Percentiles rank a stretch among this genome's conserved stretches.
phyloP scores from a whole-genome alignment of 64 coral and sea anemone species.

The Montipora efflorescens region DNA sequence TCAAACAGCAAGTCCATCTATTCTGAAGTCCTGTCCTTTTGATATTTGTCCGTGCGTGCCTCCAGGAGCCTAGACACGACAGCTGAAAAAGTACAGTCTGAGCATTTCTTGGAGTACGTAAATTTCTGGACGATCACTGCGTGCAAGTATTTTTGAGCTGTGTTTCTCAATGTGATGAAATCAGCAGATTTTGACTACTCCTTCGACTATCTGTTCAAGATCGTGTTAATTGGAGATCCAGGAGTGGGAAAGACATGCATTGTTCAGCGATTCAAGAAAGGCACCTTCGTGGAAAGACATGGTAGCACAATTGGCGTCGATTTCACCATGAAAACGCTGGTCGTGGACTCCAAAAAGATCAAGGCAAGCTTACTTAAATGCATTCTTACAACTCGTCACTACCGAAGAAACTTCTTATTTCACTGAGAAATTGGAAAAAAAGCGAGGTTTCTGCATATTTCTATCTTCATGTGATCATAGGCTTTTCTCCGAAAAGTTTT shows the following conservation, averaged over 20 bases:
- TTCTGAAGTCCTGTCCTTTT: not conserved
- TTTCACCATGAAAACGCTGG: constrained; percentile 92
- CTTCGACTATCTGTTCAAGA: constrained; percentile 96
- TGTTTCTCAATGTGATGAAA: constrained; percentile 45
- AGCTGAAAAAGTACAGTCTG: not conserved
- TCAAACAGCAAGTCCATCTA: not conserved
- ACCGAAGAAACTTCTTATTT: not conserved
- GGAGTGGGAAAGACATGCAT: constrained; percentile 93
- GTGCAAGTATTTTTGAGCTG: not conserved
- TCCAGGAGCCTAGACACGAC: not conserved
- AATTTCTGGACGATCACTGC: not conserved
- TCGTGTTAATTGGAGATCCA: constrained; percentile 89
- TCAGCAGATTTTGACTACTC: constrained; percentile 49
- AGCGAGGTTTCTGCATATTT: too few species aligned
- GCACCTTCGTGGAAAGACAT: constrained; percentile 84
- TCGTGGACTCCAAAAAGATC: constrained; percentile 80
- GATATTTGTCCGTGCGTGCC: not conserved
- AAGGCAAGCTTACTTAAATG: constrained; percentile 43
- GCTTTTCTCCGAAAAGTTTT: too few species aligned
- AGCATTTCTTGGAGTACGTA: not conserved
- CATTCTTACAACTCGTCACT: not conserved
- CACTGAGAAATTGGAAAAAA: not conserved
- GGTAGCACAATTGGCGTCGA: constrained; percentile 92
- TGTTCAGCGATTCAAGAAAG: constrained; percentile 85
- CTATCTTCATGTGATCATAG: too few species aligned